Evolutionary conservation across 2,797 vertebrate species (phyloP).

Genomic region (Hybognathus amarus): DNA sequence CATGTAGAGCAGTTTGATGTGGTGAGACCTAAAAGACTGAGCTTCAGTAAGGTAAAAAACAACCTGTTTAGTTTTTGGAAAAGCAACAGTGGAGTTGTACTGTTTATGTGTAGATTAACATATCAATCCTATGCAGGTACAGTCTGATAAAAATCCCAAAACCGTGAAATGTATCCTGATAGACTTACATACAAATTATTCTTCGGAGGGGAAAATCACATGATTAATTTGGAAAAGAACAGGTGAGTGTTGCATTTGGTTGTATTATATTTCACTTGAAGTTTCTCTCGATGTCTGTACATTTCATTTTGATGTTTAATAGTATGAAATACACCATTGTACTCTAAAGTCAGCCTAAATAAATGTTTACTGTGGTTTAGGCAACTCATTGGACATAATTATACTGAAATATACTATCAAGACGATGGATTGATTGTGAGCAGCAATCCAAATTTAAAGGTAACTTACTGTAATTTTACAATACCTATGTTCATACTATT

Average conservation of each 20-base stretch:
- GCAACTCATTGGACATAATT: constrained; percentile 79
- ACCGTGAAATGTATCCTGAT: constrained; percentile 77
- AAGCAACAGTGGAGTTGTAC: not conserved
- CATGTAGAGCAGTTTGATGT: constrained; percentile 74
- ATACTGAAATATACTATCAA: constrained; percentile 80
- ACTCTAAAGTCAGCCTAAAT: not conserved
- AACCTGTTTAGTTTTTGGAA: not conserved
- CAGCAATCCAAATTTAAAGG: constrained; percentile 68
- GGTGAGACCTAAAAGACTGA: constrained; percentile 74
- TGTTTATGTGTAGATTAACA: not conserved
- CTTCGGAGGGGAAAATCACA: constrained; percentile 75
- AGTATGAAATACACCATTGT: not conserved
- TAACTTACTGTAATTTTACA: constrained; percentile 56
- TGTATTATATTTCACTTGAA: not conserved
- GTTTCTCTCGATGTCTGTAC: not conserved
- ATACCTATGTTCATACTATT: not conserved
- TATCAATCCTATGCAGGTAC: not conserved
- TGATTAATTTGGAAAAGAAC: constrained; percentile 85
- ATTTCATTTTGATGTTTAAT: not conserved
- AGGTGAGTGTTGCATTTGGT: constrained; percentile 67
- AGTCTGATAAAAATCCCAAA: constrained; percentile 42
- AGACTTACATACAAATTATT: constrained; percentile 74
- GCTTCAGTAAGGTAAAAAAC: constrained; percentile 37
- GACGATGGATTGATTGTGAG: constrained; percentile 78
- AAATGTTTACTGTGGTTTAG: constrained; percentile 66